These are phyloP conservation scores for Cheilosia variabilis DNA, from an alignment of 2,888 invertebrate species.

Conservation along the genomic window DNA sequence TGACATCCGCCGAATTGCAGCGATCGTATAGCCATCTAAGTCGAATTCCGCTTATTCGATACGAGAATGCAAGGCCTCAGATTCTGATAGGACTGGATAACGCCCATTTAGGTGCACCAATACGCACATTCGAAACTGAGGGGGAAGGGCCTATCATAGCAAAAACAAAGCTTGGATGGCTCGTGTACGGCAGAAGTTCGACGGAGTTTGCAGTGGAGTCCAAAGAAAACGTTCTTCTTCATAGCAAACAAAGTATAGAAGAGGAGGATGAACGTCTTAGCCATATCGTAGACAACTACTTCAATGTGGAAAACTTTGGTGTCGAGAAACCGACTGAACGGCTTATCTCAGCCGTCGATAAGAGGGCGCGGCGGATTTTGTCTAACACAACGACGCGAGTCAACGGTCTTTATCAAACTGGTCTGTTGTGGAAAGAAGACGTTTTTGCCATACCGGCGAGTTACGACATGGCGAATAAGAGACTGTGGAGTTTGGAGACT, in stretches of 20 bases:
- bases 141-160: not conserved
- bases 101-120: slow-evolving; percentile 5
- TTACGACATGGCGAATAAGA: not conserved
- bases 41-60: not conserved
- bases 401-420: not conserved
- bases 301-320: no score
- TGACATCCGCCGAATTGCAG: not conserved
- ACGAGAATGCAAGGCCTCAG: slow-evolving; percentile 20
- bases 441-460: not conserved
- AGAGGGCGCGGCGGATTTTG: not conserved
- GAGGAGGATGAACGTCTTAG: not conserved
- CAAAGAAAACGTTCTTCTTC: no score
- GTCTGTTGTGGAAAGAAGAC: not conserved
- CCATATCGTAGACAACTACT: not conserved
- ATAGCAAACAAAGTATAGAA: no score
- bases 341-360: no score
- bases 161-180: no score
- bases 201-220: no score
- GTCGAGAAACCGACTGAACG: no score
- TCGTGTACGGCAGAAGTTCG: no score
- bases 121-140: not conserved
- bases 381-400: not conserved
- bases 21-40: not conserved
- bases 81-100: slow-evolving; percentile 14
- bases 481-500: not conserved